These are phyloP conservation scores for Platichthys stellatus DNA, from an alignment of 2,113 vertebrate genomes.

Conservation along the genomic window DNA sequence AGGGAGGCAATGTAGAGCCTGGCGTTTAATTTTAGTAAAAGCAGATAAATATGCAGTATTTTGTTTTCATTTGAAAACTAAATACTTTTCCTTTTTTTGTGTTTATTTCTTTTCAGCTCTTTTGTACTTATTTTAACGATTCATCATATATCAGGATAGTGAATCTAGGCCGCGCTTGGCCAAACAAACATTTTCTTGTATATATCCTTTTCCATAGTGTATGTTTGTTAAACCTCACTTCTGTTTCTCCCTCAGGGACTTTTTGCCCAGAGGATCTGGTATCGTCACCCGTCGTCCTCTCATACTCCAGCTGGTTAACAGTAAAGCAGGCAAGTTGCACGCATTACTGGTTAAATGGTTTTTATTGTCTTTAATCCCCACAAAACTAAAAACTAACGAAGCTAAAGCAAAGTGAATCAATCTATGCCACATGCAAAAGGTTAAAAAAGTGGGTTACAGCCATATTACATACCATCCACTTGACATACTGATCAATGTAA, in stretches of 20 bases:
- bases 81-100: not conserved
- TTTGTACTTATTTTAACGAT: not conserved
- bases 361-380: too few species aligned
- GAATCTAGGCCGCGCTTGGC: too few species aligned
- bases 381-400: not conserved
- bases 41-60: not conserved
- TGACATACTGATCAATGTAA: too few species aligned
- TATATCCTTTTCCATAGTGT: not conserved
- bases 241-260: conserved; percentile 84
- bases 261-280: conserved; percentile 93
- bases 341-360: too few species aligned
- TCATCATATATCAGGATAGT: too few species aligned
- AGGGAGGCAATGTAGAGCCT: not conserved
- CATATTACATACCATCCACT: too few species aligned
- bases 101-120: not conserved
- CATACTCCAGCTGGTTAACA: conserved; percentile 94
- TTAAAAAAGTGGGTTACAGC: too few species aligned
- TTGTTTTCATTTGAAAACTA: conserved; percentile 6
- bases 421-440: too few species aligned
- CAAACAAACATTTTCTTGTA: not conserved
- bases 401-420: not conserved
- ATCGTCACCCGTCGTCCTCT: conserved; percentile 94
- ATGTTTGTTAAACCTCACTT: conserved; percentile 19
- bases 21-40: not conserved
- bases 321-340: conserved; percentile 86